A percentile compares a stretch with the other conserved stretches of the same genome.
Evolutionary conservation across 2,888 invertebrate species (phyloP).

Genomic region (Drosophila mimica): DNA sequence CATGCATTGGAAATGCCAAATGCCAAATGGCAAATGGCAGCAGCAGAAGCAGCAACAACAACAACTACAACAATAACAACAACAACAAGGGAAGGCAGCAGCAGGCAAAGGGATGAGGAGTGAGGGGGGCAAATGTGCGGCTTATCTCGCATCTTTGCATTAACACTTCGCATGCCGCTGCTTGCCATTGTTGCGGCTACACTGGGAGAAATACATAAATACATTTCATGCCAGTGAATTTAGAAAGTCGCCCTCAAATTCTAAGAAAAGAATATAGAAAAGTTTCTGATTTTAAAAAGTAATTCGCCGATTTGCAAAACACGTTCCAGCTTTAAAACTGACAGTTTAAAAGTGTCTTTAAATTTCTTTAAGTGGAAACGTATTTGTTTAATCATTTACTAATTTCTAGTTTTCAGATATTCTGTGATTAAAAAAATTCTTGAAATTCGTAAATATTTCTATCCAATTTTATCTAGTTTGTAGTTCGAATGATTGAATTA

Average conservation of each 20-base stretch:
- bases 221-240: not conserved
- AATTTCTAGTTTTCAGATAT: not conserved
- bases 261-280: no score
- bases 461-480: not conserved
- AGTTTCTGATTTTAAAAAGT: not conserved
- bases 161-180: conserved; percentile 67
- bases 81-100: conserved; percentile 26
- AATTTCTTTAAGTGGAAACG: not conserved
- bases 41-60: not conserved
- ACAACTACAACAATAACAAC: not conserved
- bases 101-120: not conserved
- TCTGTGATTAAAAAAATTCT: not conserved
- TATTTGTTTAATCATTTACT: not conserved
- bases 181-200: conserved; percentile 45
- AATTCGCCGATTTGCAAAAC: not conserved
- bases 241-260: not conserved
- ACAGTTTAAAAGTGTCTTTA: not conserved
- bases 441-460: no score
- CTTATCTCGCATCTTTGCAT: conserved; percentile 77
- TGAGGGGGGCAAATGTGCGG: conserved; percentile 45
- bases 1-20: conserved; percentile 36
- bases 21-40: conserved; percentile 9
- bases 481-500: not conserved
- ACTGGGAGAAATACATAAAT: conserved; percentile 2
- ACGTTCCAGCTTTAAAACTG: not conserved